Evolutionary conservation across 2,888 invertebrate species (phyloP).

Genomic region (Drosophila paramelanica): DNA sequence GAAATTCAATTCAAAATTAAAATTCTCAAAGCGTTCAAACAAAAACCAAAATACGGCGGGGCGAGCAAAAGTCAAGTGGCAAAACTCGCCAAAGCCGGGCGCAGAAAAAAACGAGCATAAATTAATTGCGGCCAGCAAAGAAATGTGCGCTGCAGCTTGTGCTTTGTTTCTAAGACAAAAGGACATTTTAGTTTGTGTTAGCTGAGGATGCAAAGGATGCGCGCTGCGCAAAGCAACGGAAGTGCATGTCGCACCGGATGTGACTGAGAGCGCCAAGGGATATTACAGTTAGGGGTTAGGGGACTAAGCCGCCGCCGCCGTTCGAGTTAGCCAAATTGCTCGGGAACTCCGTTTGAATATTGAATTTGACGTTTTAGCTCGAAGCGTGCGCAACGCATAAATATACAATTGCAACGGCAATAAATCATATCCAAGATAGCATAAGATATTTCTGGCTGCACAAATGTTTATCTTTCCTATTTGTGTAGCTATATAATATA

Average conservation of each 20-base stretch:
- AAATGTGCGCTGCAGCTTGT: constrained; percentile 34
- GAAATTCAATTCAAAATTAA: constrained; percentile 73
- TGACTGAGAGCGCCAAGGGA: constrained; percentile 34
- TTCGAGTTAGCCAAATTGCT: constrained; percentile 12
- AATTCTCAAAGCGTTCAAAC: constrained; percentile 72
- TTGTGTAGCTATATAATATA: too few relatives aligned
- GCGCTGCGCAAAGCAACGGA: constrained; percentile 67
- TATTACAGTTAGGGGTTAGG: neutral
- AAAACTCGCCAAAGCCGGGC: constrained; percentile 47
- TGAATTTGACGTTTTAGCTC: constrained; percentile 62
- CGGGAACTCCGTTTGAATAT: constrained; percentile 66
- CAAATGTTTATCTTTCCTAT: neutral
- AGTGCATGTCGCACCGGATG: constrained; percentile 77
- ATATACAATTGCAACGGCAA: constrained; percentile 60
- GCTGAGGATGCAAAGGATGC: constrained; percentile 56
- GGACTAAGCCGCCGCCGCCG: neutral
- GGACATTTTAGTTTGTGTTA: constrained; percentile 48
- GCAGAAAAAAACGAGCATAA: constrained; percentile 63
- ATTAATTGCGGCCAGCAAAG: constrained; percentile 70
- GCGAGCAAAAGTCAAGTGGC: constrained; percentile 72
- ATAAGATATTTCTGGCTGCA: neutral
- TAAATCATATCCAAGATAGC: constrained; percentile 48
- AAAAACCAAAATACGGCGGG: constrained; percentile 41
- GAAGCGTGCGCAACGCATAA: constrained; percentile 54
- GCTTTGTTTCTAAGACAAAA: constrained; percentile 58